These are phyloP conservation scores for Vanessa tameamea DNA, from an alignment of 1,140 invertebrate species.

Conservation along the genomic window DNA sequence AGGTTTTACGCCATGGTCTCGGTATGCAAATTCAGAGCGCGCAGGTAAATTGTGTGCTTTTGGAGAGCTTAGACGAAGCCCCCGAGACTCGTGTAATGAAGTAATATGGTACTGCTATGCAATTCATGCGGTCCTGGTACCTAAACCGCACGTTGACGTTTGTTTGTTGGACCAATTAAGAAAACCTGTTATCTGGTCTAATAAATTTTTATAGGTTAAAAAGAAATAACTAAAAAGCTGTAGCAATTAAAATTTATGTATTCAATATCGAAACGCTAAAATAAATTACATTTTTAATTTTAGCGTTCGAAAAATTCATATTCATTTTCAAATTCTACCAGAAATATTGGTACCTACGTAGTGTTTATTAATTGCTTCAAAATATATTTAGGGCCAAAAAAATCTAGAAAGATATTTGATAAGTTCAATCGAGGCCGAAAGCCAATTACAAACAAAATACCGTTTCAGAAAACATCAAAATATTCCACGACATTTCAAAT, in stretches of 20 bases:
- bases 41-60: constrained; percentile 38
- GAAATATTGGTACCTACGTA: too few species aligned
- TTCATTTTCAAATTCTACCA: too few species aligned
- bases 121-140: constrained; percentile 27
- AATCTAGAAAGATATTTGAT: too few species aligned
- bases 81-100: constrained; percentile 34
- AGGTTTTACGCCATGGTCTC: constrained; percentile 32
- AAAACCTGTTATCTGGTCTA: constrained; percentile 11
- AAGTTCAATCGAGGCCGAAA: too few species aligned
- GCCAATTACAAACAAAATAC: background rate
- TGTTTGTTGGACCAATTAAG: constrained; percentile 12
- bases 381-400: too few species aligned
- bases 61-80: constrained; percentile 34
- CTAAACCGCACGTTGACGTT: constrained; percentile 13
- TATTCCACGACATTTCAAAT: constrained; percentile 32
- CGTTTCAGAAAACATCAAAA: constrained; percentile 40
- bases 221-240: background rate
- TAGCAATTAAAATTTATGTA: constrained; percentile 8
- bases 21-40: constrained; percentile 40
- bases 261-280: background rate
- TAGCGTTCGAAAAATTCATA: too few species aligned
- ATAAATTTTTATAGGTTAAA: constrained; percentile 14
- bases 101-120: constrained; percentile 29
- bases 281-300: too few species aligned
- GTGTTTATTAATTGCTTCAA: too few species aligned